A percentile compares a stretch with the other conserved stretches of the same genome.
Conservation (phyloP, 2,113 vertebrate species). For the Trinectes maculatus region DNA sequence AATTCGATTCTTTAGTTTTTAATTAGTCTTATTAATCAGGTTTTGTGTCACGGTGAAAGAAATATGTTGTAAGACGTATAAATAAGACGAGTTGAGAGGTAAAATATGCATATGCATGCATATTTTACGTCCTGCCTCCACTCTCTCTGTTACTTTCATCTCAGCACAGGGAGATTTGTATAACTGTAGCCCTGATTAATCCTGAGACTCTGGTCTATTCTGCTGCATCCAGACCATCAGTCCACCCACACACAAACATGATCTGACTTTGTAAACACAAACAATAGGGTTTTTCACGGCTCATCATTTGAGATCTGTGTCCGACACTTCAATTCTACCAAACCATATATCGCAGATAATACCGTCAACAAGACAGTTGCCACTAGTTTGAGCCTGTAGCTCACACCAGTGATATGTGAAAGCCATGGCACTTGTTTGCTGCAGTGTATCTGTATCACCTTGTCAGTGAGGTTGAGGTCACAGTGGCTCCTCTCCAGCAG, state of each 20-base stretch:
- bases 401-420: too few relatives aligned
- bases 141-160: constrained; percentile 39
- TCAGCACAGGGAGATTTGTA: constrained; percentile 57
- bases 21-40: constrained; percentile 24
- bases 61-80: constrained; percentile 4
- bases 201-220: constrained; percentile 50
- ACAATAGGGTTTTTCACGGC: too few relatives aligned
- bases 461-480: constrained; percentile 82
- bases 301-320: too few relatives aligned
- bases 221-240: constrained; percentile 35
- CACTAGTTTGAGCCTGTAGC: too few relatives aligned
- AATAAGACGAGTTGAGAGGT: constrained; percentile 20
- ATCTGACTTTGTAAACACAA: too few relatives aligned
- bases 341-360: too few relatives aligned
- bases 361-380: too few relatives aligned
- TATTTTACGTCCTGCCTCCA: constrained; percentile 21
- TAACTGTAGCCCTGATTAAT: constrained; percentile 60
- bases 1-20: constrained; percentile 7
- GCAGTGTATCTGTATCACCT: constrained; percentile 84
- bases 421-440: background rate
- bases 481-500: constrained; percentile 86
- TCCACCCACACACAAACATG: constrained; percentile 55
- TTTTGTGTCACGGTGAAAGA: constrained; percentile 36
- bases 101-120: constrained; percentile 30
- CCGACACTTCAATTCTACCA: too few relatives aligned